Evolutionary conservation across 2,113 vertebrate genomes (phyloP).

Genomic region (Campylomormyrus numenius): DNA sequence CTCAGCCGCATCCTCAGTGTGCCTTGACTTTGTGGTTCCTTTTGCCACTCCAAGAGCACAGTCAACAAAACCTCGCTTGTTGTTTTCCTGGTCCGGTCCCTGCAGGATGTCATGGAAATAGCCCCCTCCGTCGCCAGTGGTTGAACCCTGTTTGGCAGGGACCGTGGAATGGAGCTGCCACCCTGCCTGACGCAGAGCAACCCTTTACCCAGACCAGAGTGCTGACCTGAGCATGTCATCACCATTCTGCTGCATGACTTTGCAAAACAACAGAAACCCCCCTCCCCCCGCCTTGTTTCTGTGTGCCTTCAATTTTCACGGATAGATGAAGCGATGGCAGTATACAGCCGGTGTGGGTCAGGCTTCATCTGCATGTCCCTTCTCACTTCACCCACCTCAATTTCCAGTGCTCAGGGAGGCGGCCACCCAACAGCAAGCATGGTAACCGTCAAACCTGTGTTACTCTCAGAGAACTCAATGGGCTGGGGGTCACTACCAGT

Average conservation of each 20-base stretch:
- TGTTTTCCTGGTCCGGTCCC: not conserved
- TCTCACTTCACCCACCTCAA: not conserved
- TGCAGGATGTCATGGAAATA: not conserved
- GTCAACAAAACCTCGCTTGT: not conserved
- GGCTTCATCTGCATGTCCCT: not conserved
- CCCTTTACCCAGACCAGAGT: not conserved
- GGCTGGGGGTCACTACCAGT: not conserved
- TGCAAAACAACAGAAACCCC: not conserved
- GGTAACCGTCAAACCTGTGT: not conserved
- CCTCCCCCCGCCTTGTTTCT: not conserved
- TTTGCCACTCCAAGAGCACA: not conserved
- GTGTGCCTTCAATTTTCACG: constrained; percentile 23
- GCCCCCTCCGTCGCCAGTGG: not conserved
- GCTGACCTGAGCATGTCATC: not conserved
- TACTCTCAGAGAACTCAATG: not conserved
- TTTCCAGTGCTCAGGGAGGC: not conserved
- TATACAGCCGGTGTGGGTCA: not conserved
- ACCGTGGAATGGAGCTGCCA: not conserved
- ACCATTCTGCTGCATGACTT: not conserved
- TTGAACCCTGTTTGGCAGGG: not conserved
- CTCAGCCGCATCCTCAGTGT: not conserved
- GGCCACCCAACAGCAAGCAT: not conserved
- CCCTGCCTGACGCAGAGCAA: not conserved
- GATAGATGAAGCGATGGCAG: not conserved
- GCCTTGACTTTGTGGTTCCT: not conserved